Conservation (phyloP, 2,797 vertebrate genomes). For the Betta splendens region DNA sequence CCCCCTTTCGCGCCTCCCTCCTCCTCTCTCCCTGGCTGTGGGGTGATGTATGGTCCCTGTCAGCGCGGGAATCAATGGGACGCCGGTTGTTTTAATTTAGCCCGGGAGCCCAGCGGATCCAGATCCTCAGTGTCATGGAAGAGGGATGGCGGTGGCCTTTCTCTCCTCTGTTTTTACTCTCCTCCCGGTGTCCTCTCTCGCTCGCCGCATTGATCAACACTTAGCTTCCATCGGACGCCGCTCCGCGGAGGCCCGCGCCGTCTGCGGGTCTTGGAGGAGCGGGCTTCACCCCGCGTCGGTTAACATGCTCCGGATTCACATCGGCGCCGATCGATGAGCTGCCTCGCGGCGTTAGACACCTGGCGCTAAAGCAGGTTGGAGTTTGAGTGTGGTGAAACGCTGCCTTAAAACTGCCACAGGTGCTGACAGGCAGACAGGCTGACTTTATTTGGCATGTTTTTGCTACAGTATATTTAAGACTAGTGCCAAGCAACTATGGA, state of each 20-base stretch:
- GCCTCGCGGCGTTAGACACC: constrained; percentile 18
- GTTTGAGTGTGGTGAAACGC: constrained; percentile 6
- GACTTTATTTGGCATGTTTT: constrained; percentile 2
- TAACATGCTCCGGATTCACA: constrained; percentile 46
- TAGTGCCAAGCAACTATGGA: background rate
- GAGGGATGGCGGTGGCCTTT: constrained; percentile 84
- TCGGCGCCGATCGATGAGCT: constrained; percentile 27
- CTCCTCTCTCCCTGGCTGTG: constrained; percentile 64
- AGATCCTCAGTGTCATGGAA: constrained; percentile 80
- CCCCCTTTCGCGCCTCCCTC: constrained; percentile 47
- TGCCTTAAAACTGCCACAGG: constrained; percentile 4
- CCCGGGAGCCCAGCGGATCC: constrained; percentile 80
- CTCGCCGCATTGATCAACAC: constrained; percentile 79
- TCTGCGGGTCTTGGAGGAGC: constrained; percentile 29
- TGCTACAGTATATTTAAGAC: background rate
- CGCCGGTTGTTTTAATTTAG: constrained; percentile 87
- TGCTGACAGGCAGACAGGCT: background rate
- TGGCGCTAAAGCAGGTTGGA: constrained; percentile 6
- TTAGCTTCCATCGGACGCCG: constrained; percentile 56
- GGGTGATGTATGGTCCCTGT: constrained; percentile 83
- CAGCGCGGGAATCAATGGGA: constrained; percentile 84
- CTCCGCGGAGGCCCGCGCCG: constrained; percentile 37
- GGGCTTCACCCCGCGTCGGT: constrained; percentile 49
- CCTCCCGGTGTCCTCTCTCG: constrained; percentile 57
- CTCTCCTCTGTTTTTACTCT: constrained; percentile 73